Base-by-base conservation (phyloP, 2,113 vertebrate genomes). In the Electrona antarctica region DNA sequence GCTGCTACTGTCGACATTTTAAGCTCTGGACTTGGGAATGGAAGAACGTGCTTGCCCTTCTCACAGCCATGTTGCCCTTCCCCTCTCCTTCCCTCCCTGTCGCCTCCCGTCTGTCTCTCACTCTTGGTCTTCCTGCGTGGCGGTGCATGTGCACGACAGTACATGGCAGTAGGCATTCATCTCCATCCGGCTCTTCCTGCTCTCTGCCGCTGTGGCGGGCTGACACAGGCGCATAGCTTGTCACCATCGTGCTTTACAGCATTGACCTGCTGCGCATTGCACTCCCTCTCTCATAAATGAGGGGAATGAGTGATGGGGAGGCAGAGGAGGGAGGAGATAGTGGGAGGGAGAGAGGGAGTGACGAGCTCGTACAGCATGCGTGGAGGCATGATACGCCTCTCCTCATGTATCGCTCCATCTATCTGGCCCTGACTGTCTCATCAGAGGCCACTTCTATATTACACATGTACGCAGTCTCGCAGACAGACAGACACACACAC, bases 261-360 rank as follows among this genome's bases (percentile, higher is more conserved):
- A 65, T 15, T 87, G 88, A 87, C 88, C 89, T 71, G 77, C 85
- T 71, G 75, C 68, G 59, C 52, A 74, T 80, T 74, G 64, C 45
- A 56, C 67, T 74, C 84, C 72, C 78, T 67, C 29, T 46, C 72
- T 60, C 75, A 64, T 64, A 77, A 83, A 83, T 79, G 88, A 87
- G 73, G 71, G 73, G 74, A 87, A 83, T 90, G 81, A 87, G 79
- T 88, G 86, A 90, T 89, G 81, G 79, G 74, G 68, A 80, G 76
- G 64, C 10, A 28, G 71, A 55, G 59, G 50, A 33, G 60, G 14
- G 14, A 8, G 67, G 60, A 70, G 74, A 57, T 28, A 14, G 48
- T 21, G 8, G 49, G 50, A 49, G 33, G 50, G 73, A 57, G 67
- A 73, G 49, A 47, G 74, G 73, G 74, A 69, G 64, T 13, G 77